Base-by-base conservation (phyloP, 64 coral and sea anemone genomes). In the Platygyra sinensis region DNA sequence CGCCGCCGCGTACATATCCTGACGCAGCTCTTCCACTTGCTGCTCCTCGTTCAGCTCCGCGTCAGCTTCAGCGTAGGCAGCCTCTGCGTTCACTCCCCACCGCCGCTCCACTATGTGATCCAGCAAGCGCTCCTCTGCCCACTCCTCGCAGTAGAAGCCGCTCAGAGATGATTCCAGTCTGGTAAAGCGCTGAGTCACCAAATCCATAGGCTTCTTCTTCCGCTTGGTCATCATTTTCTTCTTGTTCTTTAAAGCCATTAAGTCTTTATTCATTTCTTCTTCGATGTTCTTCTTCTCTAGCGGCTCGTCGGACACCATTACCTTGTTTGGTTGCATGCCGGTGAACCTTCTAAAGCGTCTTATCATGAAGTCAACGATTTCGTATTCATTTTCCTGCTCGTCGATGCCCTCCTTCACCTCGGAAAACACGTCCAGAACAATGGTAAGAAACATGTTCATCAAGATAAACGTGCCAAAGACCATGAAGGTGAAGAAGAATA, bases 361-460 rank as follows among this genome's bases (percentile, higher is more conserved):
- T 38, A 99, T 89, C 89, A 98, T 94, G 49, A 90, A 94, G 10
- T 98, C 96, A 8, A 98, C 89, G 14, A 98, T 91, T 22, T 92
- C 96, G 79, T 94, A 94, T 28, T 98, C 96, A 24, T 90, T 96
- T 3, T 79, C 93, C 14, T 80, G 52, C 32, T 88, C 86, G 1
- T 90, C 89, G 0, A 89, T 74, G 46, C 60, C 33, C 27, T 86
- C 96, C 61, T 94, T 91, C 14, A 98, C 93, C 32, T 98, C 96
- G 4, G 96, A 86, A 72, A 94, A 98, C 46, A 94, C 92, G 49
- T 98, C 96, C 33, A 94, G 82, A 7, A 98, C 87, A 46, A 98
- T 98, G 17, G 96, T 94, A 9, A 98, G 75, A 55, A 98, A 98
- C 96, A 98, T 94, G 59, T 98, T 98, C 96, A 98, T 98, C 72